Conservation (phyloP, 2,888 invertebrate genomes). For the Eupsilia transversa region DNA sequence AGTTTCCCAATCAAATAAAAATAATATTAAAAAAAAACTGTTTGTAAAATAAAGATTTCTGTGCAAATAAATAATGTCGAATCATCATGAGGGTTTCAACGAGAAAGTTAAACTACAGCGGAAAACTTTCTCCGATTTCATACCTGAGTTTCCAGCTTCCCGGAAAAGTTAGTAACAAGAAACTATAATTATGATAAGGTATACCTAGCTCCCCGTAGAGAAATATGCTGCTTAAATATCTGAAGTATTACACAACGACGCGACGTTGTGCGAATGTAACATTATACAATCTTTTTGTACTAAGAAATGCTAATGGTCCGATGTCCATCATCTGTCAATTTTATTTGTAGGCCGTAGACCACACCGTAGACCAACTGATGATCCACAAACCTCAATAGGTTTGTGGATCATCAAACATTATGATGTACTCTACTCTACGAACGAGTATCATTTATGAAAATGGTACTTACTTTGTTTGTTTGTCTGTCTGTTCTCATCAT, state of each 20-base stretch:
- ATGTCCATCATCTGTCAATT: constrained; percentile 47
- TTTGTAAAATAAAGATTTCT: constrained; percentile 7
- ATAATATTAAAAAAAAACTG: background rate
- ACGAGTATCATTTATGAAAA: background rate
- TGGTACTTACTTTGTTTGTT: background rate
- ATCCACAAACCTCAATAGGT: too few relatives aligned
- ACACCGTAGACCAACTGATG: constrained; percentile 21
- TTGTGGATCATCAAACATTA: constrained; percentile 31
- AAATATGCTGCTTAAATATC: constrained; percentile 15
- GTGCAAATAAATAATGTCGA: constrained; percentile 17
- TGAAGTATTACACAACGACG: constrained; percentile 32
- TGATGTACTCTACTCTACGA: background rate
- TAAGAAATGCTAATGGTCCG: constrained; percentile 32
- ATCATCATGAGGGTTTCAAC: constrained; percentile 20
- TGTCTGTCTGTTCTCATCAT: background rate
- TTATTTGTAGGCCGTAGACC: constrained; percentile 31
- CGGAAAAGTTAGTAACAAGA: constrained; percentile 42
- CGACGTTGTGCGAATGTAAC: constrained; percentile 15
- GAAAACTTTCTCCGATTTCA: constrained; percentile 35
- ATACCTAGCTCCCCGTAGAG: constrained; percentile 6
- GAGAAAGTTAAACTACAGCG: constrained; percentile 27
- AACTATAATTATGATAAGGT: constrained; percentile 7
- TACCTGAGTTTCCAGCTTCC: constrained; percentile 41
- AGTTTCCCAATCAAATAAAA: background rate
- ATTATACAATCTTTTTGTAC: constrained; percentile 45